Evolutionary conservation across 2,113 vertebrate genomes (phyloP).

Genomic region (Heterotis niloticus): DNA sequence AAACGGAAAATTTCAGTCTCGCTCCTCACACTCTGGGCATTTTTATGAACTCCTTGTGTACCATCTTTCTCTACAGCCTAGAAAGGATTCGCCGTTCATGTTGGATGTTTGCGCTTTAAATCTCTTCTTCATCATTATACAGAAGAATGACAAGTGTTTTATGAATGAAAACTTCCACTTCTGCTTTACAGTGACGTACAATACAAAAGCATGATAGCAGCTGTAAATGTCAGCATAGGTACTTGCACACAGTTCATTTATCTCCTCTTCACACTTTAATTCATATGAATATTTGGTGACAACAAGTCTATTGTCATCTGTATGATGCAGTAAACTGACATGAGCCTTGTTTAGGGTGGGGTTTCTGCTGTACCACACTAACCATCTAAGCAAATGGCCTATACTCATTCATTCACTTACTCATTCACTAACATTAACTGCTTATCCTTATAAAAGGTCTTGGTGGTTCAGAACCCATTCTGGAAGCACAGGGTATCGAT

Average conservation of each 20-base stretch:
- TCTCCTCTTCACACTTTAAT: no score
- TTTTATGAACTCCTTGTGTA: constrained; percentile 20
- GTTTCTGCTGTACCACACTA: no score
- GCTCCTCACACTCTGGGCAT: constrained; percentile 17
- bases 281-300: no score
- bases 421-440: no score
- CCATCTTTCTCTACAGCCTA: constrained; percentile 21
- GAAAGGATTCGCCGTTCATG: constrained; percentile 53
- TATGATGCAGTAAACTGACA: no score
- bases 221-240: neutral
- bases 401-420: no score
- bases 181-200: constrained; percentile 31
- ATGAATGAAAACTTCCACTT: constrained; percentile 48
- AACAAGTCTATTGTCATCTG: no score
- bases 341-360: no score
- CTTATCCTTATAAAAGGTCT: no score
- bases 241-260: neutral
- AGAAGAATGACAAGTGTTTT: constrained; percentile 57
- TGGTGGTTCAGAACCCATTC: no score
- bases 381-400: no score
- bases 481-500: no score
- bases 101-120: constrained; percentile 50
- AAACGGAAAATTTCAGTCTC: neutral
- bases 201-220: constrained; percentile 43
- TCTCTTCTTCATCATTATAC: constrained; percentile 52